phyloP scores from a whole-genome alignment of 2,797 vertebrate species.

The Echeneis naucrates region DNA sequence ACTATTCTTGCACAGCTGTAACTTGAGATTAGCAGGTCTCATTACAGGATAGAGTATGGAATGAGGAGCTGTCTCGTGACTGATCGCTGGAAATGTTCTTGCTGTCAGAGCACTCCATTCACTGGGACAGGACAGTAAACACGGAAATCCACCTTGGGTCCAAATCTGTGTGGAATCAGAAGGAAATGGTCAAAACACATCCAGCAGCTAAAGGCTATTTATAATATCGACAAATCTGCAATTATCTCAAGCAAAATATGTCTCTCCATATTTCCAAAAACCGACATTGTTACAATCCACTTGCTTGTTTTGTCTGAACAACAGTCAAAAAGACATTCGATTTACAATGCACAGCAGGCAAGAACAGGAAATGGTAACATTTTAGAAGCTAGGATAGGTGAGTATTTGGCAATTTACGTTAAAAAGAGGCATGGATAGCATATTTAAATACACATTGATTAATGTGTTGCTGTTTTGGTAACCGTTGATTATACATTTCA shows the following conservation, averaged over 20 bases:
- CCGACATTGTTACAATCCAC: background rate
- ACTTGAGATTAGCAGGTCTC: slow-evolving; percentile 56
- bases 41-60: slow-evolving; percentile 56
- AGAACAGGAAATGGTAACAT: background rate
- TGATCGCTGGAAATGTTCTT: slow-evolving; percentile 26
- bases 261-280: background rate
- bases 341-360: background rate
- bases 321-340: background rate
- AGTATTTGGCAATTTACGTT: background rate
- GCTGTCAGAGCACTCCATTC: slow-evolving; percentile 53
- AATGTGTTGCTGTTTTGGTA: background rate
- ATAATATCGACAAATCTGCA: background rate
- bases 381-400: background rate
- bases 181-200: background rate
- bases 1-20: slow-evolving; percentile 71
- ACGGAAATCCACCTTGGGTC: slow-evolving; percentile 51
- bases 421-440: background rate
- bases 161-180: slow-evolving; percentile 53
- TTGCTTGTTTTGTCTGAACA: background rate
- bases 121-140: slow-evolving; percentile 61
- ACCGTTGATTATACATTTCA: background rate
- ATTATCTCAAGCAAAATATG: background rate
- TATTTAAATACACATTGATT: background rate
- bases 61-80: slow-evolving; percentile 50
- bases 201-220: background rate